Evolutionary conservation across 2,888 invertebrate genomes (phyloP), one percentile per base, ranked within the genome.

Genomic region (Phengaris arion): DNA sequence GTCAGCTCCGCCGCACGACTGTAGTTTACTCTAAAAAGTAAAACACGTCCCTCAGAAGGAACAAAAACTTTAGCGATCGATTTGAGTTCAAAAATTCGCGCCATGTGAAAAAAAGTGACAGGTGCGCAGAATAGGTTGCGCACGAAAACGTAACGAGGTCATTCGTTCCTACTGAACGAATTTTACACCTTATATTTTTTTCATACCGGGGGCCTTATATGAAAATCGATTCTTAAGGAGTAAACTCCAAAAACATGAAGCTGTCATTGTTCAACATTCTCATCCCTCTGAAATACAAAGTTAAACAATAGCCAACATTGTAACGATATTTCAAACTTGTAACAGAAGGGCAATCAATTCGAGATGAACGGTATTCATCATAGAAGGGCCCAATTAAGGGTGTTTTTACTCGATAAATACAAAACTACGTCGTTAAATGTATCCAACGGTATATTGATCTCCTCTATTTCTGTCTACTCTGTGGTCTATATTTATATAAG

Each of bases 171-270:
- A n/a, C n/a, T n/a, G n/a, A n/a, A n/a, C n/a, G n/a, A n/a, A n/a
- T n/a, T n/a, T n/a, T n/a, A n/a, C n/a, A n/a, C n/a, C n/a, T n/a
- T n/a, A n/a, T n/a, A n/a, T n/a, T n/a, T n/a, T n/a, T n/a, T n/a
- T n/a, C n/a, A n/a, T n/a, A n/a, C n/a, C n/a, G n/a, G n/a, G n/a
- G n/a, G n/a, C n/a, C n/a, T n/a, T n/a, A n/a, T n/a, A n/a, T n/a
- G n/a, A n/a, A n/a, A n/a, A n/a, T n/a, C n/a, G n/a, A n/a, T n/a
- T n/a, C n/a, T n/a, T n/a, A n/a, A n/a, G n/a, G n/a, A n/a, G n/a
- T n/a, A n/a, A n/a, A n/a, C n/a, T n/a, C n/a, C n/a, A n/a, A n/a
- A 35, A 64, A 64, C 35, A 64, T 52, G 52, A 64, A 64, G 64
- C 12, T 35, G 12, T 35, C 10, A 59, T 59, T 22, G 22, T 22